Evolutionary conservation across 2,113 vertebrate species (phyloP).

Genomic region (Grallaria varia): DNA sequence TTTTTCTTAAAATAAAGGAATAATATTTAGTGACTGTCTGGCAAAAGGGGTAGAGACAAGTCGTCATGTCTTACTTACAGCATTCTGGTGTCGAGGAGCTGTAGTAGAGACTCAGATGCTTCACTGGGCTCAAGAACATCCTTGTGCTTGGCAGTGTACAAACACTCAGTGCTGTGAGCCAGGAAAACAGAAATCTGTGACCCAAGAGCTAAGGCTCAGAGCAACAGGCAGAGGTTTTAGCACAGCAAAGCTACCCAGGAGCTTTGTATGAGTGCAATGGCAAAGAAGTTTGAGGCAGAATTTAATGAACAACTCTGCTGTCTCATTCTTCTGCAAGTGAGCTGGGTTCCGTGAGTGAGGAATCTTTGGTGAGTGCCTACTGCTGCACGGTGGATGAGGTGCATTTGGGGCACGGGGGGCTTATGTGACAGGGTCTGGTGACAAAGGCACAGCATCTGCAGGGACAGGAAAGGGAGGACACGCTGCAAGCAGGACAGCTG

Average conservation of each 20-base stretch:
- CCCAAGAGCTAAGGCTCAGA: neutral
- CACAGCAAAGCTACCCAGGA: neutral
- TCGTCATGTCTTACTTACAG: neutral
- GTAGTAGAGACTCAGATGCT: neutral
- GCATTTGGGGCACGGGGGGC: fast-evolving
- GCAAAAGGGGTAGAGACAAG: neutral
- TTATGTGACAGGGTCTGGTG: neutral
- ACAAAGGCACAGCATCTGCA: neutral
- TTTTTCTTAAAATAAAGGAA: neutral
- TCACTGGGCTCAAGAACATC: neutral
- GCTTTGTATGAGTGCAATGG: fast-evolving
- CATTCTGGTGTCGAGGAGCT: neutral
- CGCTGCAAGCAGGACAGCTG: neutral
- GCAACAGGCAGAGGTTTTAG: neutral
- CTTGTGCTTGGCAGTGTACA: neutral
- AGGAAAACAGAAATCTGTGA: neutral
- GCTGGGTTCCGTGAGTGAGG: neutral
- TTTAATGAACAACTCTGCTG: neutral
- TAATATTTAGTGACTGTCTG: neutral
- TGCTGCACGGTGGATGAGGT: fast-evolving
- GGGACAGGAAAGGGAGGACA: neutral
- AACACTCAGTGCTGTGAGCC: neutral
- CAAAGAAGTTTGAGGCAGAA: neutral
- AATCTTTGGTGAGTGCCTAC: neutral
- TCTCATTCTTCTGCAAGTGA: neutral